These are phyloP conservation scores for Trichomalopsis sarcophagae DNA, from an alignment of 1,140 invertebrate genomes.

Conservation along the genomic window DNA sequence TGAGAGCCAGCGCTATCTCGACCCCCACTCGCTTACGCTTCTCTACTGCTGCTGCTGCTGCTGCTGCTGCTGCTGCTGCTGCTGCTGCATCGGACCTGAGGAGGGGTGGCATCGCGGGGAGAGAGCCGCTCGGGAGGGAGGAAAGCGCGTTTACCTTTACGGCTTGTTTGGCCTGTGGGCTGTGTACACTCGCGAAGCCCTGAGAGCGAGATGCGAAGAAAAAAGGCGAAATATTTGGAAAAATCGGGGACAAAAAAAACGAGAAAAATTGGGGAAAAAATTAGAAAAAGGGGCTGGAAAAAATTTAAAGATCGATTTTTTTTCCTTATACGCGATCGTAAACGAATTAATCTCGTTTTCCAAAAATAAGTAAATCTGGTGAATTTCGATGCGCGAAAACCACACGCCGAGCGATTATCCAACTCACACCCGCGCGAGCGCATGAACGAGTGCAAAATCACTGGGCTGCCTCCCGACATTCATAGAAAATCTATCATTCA, in stretches of 20 bases:
- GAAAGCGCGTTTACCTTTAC: constrained; percentile 35
- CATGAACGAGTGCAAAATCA: neutral
- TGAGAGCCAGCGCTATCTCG: constrained; percentile 54
- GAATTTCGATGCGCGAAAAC: too few relatives aligned
- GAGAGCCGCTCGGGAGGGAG: neutral
- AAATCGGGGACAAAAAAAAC: neutral
- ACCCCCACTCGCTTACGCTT: constrained; percentile 18
- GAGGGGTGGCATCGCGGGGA: neutral
- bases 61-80: neutral
- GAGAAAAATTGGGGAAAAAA: neutral
- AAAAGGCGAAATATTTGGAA: neutral
- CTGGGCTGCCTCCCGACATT: neutral
- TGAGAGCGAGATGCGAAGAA: neutral
- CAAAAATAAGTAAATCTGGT: too few relatives aligned
- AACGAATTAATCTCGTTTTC: too few relatives aligned
- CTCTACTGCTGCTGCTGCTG: neutral
- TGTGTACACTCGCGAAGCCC: neutral
- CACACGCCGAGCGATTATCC: neutral
- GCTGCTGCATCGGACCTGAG: neutral
- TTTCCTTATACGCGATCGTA: too few relatives aligned
- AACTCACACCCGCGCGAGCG: too few relatives aligned
- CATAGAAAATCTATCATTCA: constrained; percentile 20
- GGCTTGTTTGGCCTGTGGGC: neutral
- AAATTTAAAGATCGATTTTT: neutral
- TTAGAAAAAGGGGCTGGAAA: neutral